Evolutionary conservation across 2,113 vertebrate genomes (phyloP).

Genomic region (Pedetes capensis): DNA sequence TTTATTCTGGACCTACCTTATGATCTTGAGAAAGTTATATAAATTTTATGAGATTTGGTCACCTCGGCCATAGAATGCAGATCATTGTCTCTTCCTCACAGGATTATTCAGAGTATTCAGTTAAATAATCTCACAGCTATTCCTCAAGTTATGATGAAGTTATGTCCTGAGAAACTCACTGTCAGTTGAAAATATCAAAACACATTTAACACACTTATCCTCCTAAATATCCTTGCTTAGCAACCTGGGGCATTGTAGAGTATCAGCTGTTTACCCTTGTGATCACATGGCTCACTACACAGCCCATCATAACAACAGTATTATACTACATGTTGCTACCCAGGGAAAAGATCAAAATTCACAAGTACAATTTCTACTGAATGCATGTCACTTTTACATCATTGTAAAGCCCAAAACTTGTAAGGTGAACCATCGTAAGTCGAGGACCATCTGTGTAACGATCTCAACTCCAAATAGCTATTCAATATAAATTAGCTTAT

Average conservation of each 20-base stretch:
- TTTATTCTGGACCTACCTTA: neutral
- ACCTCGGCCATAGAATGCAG: neutral
- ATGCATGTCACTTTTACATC: neutral
- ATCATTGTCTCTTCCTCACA: neutral
- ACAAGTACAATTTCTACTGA: neutral
- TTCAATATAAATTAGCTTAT: neutral
- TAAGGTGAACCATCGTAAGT: neutral
- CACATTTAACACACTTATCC: neutral
- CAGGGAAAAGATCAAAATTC: neutral
- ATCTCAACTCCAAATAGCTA: neutral
- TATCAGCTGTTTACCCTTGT: neutral
- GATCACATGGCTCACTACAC: neutral
- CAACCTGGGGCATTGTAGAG: neutral
- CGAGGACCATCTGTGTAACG: neutral
- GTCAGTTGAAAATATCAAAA: neutral
- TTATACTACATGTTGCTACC: neutral
- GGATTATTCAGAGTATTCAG: neutral
- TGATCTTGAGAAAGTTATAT: neutral
- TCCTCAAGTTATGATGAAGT: neutral
- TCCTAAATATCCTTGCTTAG: neutral
- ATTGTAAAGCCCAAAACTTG: neutral
- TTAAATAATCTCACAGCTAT: neutral
- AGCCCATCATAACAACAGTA: too few relatives aligned
- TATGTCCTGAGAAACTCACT: neutral
- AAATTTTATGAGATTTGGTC: neutral